Evolutionary conservation across 2,113 vertebrate species (phyloP), one percentile per base, ranked within the genome.

Genomic region (Myiozetetes cayanensis): DNA sequence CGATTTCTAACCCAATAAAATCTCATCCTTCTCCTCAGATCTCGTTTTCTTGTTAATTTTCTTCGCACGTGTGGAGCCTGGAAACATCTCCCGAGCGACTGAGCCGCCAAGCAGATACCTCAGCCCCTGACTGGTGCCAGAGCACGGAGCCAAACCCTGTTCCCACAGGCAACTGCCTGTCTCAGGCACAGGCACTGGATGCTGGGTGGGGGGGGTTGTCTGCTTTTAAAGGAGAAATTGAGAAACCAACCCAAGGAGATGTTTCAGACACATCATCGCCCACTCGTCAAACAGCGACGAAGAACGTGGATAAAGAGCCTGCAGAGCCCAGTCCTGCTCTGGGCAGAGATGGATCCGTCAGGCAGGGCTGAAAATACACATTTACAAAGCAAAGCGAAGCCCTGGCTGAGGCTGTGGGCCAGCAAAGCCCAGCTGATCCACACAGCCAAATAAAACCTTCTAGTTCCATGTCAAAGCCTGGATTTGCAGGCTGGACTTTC

Each of bases 271-370:
- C 12, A 17, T 6, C 33, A 52, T 52, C 12, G 14, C 21, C 78
- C n/a, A n/a, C n/a, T n/a, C n/a, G 3, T 3, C 27, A 5, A 3
- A n/a, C 0, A 0, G 12, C 0, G 18, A 52, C 5, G 35, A 68
- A 71, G n/a, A 56, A 10, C 5, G 2, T 0, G 8, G 65, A 12
- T 2, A 1, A 22, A 5, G 47, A 46, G 62, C 50, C 61, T 10
- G 1, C 10, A 12, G 39, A 72, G 30, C 55, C 66, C 47, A 4
- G 12, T 22, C 39, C 9, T 23, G 70, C 41, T 28, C 37, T 17
- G 1, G 1, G 65, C 76, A 35, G 44, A 28, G 70, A 8, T 27
- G 24, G 66, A 37, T 9, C 44, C 12, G 16, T 2, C 2, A 6
- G 70, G 33, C 25, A 47, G 10, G 0, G 14, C 55, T 33, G 67